phyloP scores from a whole-genome alignment of 53 echinoderm and acorn worm genomes.

The Luidia sarsii region DNA sequence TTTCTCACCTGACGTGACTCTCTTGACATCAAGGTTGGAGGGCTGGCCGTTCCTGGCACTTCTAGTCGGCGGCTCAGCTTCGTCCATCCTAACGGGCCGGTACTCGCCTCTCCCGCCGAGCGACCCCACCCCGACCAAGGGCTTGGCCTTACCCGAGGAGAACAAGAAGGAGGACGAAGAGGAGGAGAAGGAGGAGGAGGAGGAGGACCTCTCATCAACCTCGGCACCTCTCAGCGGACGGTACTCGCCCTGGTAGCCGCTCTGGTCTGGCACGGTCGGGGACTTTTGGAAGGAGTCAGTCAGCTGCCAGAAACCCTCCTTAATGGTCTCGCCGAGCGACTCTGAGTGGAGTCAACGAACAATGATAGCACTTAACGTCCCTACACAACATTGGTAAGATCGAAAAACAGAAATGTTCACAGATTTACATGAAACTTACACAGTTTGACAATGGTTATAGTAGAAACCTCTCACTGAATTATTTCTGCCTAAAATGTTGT shows the following conservation, averaged over 20 bases:
- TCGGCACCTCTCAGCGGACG: slow-evolving; percentile 54
- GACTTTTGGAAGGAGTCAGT: slow-evolving; percentile 24
- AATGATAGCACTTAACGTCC: too few relatives aligned
- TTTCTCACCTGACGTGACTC: slow-evolving; percentile 20
- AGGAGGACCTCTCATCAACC: neutral
- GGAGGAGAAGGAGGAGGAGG: slow-evolving; percentile 5
- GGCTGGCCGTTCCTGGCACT: neutral
- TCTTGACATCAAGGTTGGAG: slow-evolving; percentile 3
- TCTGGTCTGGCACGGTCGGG: neutral
- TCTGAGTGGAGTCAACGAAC: too few relatives aligned
- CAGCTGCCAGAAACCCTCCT: slow-evolving; percentile 70
- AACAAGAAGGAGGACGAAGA: slow-evolving; percentile 9
- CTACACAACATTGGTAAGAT: too few relatives aligned
- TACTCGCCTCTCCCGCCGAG: slow-evolving; percentile 19
- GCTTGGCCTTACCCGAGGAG: neutral
- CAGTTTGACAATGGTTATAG: too few relatives aligned
- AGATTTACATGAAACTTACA: too few relatives aligned
- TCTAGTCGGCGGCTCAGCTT: neutral
- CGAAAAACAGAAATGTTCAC: too few relatives aligned
- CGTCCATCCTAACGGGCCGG: slow-evolving; percentile 14
- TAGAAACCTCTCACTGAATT: too few relatives aligned
- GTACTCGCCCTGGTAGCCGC: slow-evolving; percentile 58
- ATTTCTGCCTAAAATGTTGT: too few relatives aligned
- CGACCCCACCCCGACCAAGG: neutral
- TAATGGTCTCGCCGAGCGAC: slow-evolving; percentile 65